Base-by-base conservation (phyloP, 1,140 invertebrate genomes). In the Coboldia fuscipes region DNA sequence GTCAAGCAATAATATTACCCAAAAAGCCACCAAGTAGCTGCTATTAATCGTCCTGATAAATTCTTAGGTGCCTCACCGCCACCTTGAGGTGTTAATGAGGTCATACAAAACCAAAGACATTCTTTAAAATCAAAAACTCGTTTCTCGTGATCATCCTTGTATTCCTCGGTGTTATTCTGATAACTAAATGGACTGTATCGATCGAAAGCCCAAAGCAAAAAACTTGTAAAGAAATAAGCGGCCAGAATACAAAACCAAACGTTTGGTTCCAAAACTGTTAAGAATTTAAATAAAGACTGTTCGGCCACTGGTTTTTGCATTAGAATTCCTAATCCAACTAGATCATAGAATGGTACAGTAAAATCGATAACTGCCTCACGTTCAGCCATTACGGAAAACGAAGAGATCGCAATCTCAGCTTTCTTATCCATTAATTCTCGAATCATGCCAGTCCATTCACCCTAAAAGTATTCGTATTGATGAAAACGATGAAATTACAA, bases 21-120 rank as follows among this genome's bases (percentile, higher is more conserved):
- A 57, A 96, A 96, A 4, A 96, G 57, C 92, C 92, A 97, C 90
- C 90, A 96, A 1, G 88, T 93, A 2, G 88, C 90, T 1, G 88
- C 90, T 0, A 96, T 76, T 1, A 96, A 60, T 37, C 88, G 65
- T 0, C 89, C 90, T 0, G 85, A 93, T 0, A 94, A 58, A 58
- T 90, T 90, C 49, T 89, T 88, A 0, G 93, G 93, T 0, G 92
- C 92, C 57, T 98, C 92, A 1, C 92, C 92, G 8, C 48, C 51
- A 2, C 51, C 51, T 18, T 96, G 90, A 0, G 90, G 90, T 0
- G 90, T 97, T 6, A 97, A 51, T 1, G 89, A 96, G 15, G 90
- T 97, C 88, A 97, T 96, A 48, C 92, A 97, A 54, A 97, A 98
- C 92, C 93, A 97, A 0, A 97, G 62, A 48, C 88, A 93, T 57